Percentiles rank a stretch among this genome's conserved stretches.
Evolutionary conservation across 2,113 vertebrate species (phyloP).

Genomic region (Saccopteryx bilineata): DNA sequence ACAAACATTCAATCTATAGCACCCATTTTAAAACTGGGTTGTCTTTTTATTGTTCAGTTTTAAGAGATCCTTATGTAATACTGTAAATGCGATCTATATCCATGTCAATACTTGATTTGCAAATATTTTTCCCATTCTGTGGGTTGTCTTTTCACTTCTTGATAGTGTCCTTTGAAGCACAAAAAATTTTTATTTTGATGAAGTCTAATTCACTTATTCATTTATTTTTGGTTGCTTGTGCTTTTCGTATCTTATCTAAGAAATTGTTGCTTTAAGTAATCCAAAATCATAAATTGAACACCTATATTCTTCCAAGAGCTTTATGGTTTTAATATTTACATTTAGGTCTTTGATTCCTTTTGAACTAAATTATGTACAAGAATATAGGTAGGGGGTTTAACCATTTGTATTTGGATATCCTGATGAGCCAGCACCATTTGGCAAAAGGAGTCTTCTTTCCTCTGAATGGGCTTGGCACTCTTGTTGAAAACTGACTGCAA

Average conservation of each 20-base stretch:
- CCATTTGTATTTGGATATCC: background rate
- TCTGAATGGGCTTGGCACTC: background rate
- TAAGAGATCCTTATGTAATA: background rate
- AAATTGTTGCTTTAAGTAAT: background rate
- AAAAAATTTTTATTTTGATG: too few relatives aligned
- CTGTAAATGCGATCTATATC: too few relatives aligned
- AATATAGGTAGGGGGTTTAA: background rate
- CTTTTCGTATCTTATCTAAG: background rate
- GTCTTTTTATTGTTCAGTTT: background rate
- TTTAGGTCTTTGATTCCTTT: background rate
- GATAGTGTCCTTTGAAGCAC: too few relatives aligned
- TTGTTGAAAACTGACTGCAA: background rate
- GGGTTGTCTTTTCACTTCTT: too few relatives aligned
- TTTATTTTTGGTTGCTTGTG: too few relatives aligned
- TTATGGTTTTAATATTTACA: background rate
- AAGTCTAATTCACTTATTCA: too few relatives aligned
- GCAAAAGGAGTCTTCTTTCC: background rate
- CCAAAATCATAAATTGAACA: background rate
- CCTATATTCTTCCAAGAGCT: constrained; percentile 28
- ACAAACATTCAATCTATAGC: background rate
- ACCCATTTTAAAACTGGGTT: background rate
- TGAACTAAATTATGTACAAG: background rate
- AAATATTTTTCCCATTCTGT: background rate
- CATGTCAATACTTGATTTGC: background rate
- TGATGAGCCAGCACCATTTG: background rate